Conservation (phyloP, 2,888 invertebrate species). For the Monopis laevigella region DNA sequence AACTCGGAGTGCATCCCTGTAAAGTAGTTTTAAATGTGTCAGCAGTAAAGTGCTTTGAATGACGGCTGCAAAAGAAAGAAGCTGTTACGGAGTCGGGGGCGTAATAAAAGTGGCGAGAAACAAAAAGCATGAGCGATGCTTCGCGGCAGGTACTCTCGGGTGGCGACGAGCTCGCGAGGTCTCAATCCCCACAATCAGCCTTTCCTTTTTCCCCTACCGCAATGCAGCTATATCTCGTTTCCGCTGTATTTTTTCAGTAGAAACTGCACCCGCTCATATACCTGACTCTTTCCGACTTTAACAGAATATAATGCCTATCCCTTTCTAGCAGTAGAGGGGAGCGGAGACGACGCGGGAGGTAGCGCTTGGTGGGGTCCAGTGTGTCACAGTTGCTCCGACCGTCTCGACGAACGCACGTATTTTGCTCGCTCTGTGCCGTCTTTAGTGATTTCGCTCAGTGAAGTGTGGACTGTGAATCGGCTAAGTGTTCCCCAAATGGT, state of each 20-base stretch:
- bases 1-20: slow-evolving; percentile 26
- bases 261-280: slow-evolving; percentile 49
- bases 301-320: slow-evolving; percentile 38
- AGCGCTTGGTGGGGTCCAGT: slow-evolving; percentile 49
- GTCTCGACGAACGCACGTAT: slow-evolving; percentile 43
- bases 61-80: slow-evolving; percentile 35
- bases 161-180: slow-evolving; percentile 27
- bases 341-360: slow-evolving; percentile 32
- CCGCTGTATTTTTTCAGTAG: slow-evolving; percentile 67
- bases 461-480: slow-evolving; percentile 54
- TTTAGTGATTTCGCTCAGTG: slow-evolving; percentile 43
- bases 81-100: slow-evolving; percentile 36
- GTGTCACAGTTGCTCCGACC: slow-evolving; percentile 55
- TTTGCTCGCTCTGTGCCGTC: slow-evolving; percentile 38
- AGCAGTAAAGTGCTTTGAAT: slow-evolving; percentile 45
- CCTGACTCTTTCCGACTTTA: slow-evolving; percentile 49
- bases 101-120: slow-evolving; percentile 61
- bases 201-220: slow-evolving; percentile 65
- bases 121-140: slow-evolving; percentile 36
- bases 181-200: slow-evolving; percentile 66
- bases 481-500: slow-evolving; percentile 76
- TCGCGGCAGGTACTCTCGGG: not conserved
- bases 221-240: slow-evolving; percentile 64
- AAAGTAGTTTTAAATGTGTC: slow-evolving; percentile 58
- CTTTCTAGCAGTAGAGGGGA: slow-evolving; percentile 39